Evolutionary conservation across 2,113 vertebrate genomes (phyloP), one percentile per base, ranked within the genome.

Genomic region (Pollimyrus isidori): DNA sequence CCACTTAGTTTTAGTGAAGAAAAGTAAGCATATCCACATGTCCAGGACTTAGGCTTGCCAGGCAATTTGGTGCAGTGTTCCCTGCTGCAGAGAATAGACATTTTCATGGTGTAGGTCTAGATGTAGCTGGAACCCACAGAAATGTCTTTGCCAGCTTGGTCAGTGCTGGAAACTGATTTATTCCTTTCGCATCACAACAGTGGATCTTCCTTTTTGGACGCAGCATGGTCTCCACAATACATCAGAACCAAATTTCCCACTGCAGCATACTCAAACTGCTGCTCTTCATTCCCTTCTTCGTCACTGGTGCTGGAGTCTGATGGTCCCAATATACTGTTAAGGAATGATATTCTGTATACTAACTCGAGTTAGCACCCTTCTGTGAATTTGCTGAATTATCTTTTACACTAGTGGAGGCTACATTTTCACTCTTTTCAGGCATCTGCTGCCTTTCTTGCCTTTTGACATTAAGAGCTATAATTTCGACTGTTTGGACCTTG

Each of bases 121-220:
- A 90, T 56, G 91, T 91, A 7, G 88, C 88, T 86, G 88, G 62
- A 50, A 88, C 49, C 86, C 89, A 88, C 86, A 88, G 17, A 56
- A 56, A 58, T 58, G 87, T 26, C 58, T 89, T 90, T 39, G 69
- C 90, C 48, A 89, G 88, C 76, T 88, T 65, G 87, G 53, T 49
- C 53, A 89, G 50, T 21, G 26, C 86, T 90, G 87, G 89, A 90
- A 86, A 88, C 35, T 39, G 30, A 62, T 52, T 13, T 87, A 90
- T 87, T 90, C 10, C 10, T 56, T 62, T 58, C 39, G 83, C 84
- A 89, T 50, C 87, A 91, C 19, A 9, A 83, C 83, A 91, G 69
- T 69, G 62, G n/a, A 30, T 69, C n/a, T 69, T 69, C 10, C 62
- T 30, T 69, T 69, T 30, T 30, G 3, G 58, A 65, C 2, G 23